Percentiles rank a stretch among this genome's conserved stretches.
These are phyloP conservation scores for Sternarchorhynchus goeldii DNA, from an alignment of 2,797 vertebrate species.

Conservation along the genomic window DNA sequence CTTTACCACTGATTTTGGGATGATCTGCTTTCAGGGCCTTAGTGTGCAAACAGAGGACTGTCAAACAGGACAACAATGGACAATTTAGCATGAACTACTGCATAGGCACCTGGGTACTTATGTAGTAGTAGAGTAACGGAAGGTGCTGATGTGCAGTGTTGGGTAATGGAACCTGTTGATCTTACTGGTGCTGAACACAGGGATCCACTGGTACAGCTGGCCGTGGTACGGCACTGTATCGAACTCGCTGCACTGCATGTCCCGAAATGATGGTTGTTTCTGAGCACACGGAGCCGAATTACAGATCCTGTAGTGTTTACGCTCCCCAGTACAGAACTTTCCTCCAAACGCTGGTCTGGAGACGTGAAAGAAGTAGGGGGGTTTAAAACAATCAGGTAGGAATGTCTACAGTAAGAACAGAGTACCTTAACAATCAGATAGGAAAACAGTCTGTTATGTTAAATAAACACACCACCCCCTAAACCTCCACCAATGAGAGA, in stretches of 20 bases:
- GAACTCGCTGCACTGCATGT: conserved; percentile 98
- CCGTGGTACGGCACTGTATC: conserved; percentile 93
- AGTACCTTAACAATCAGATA: too few relatives aligned
- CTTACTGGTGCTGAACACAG: conserved; percentile 82
- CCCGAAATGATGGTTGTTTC: conserved; percentile 83
- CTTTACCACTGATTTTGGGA: too few relatives aligned
- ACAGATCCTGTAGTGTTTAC: conserved; percentile 91
- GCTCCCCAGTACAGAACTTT: conserved; percentile 93
- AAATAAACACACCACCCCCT: neutral
- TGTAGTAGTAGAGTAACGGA: neutral
- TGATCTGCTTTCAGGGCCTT: too few relatives aligned
- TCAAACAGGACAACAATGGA: too few relatives aligned
- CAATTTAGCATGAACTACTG: too few relatives aligned
- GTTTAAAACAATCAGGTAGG: too few relatives aligned
- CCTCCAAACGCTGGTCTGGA: conserved; percentile 92
- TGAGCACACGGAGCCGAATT: conserved; percentile 81
- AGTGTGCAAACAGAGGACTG: too few relatives aligned
- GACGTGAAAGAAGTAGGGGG: conserved; percentile 27
- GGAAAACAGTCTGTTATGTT: neutral
- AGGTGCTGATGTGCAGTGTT: conserved; percentile 7
- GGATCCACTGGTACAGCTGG: conserved; percentile 90
- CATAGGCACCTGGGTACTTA: neutral
- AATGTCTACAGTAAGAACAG: too few relatives aligned
- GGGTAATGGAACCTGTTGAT: neutral
- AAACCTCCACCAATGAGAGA: neutral